These are phyloP conservation scores for Homarus americanus DNA, from an alignment of 1,140 invertebrate species.

Conservation along the genomic window DNA sequence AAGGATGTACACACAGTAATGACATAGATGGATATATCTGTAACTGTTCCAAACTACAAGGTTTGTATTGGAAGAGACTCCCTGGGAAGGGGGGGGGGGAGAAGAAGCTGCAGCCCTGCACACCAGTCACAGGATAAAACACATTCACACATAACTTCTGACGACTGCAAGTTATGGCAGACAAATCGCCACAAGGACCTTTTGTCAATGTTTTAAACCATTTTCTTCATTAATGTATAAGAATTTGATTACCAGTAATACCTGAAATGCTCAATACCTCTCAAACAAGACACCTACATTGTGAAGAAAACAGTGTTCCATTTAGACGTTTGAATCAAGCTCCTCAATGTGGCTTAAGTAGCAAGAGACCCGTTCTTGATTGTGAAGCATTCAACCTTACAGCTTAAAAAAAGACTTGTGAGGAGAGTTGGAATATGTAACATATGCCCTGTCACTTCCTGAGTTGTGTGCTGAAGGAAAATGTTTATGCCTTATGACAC, in stretches of 20 bases:
- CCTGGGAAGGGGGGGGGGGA: constrained; percentile 50
- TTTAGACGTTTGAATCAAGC: constrained; percentile 49
- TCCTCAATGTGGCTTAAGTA: constrained; percentile 49
- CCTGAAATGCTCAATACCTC: constrained; percentile 60
- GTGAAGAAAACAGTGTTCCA: constrained; percentile 64
- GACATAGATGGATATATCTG: constrained; percentile 48
- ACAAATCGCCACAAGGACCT: constrained; percentile 26
- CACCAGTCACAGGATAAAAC: constrained; percentile 57
- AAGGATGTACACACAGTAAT: constrained; percentile 61
- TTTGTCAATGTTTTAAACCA: constrained; percentile 2
- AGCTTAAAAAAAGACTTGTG: constrained; percentile 60
- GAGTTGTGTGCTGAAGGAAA: constrained; percentile 67
- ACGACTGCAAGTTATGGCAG: constrained; percentile 20
- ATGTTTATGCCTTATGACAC: constrained; percentile 46
- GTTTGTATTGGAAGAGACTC: constrained; percentile 62
- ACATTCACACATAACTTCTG: constrained; percentile 39
- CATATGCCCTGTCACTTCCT: constrained; percentile 71
- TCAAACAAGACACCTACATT: constrained; percentile 34
- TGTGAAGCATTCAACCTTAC: constrained; percentile 64
- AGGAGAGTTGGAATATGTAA: constrained; percentile 66
- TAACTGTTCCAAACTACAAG: constrained; percentile 56
- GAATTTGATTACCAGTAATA: constrained; percentile 71
- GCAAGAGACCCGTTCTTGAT: constrained; percentile 67
- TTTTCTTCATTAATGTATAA: constrained; percentile 40
- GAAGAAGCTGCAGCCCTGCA: constrained; percentile 50